Conservation (phyloP, 2,113 vertebrate species). For the Archocentrus centrarchus region DNA sequence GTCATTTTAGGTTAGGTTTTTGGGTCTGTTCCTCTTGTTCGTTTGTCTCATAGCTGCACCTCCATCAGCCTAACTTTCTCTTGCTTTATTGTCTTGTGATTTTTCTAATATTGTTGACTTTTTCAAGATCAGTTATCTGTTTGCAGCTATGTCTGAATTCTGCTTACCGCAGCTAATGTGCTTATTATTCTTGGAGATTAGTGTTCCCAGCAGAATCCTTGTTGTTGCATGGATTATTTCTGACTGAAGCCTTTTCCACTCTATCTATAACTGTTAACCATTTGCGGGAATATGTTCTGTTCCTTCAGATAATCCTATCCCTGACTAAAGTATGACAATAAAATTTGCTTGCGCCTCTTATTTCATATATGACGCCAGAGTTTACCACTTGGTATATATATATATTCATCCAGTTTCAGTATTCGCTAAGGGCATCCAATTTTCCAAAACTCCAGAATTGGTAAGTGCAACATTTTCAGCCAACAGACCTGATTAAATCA, state of each 20-base stretch:
- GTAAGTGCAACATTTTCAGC: not conserved
- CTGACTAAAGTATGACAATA: not conserved
- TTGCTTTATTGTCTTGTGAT: not conserved
- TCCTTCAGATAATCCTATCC: not conserved
- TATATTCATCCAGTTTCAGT: not conserved
- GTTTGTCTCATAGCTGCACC: not conserved
- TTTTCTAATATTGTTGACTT: constrained; percentile 1
- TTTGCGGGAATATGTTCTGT: not conserved
- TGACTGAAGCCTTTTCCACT: not conserved
- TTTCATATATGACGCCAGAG: not conserved
- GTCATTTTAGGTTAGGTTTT: not conserved
- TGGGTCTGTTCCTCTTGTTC: not conserved
- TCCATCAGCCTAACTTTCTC: not conserved
- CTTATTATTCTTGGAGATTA: constrained; percentile 34
- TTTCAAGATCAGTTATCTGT: constrained; percentile 19
- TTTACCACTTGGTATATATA: not conserved
- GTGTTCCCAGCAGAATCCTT: constrained; percentile 31
- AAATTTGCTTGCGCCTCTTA: not conserved
- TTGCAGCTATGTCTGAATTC: constrained; percentile 6
- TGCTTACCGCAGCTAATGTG: constrained; percentile 27
- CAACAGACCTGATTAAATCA: not conserved
- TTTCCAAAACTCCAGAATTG: not conserved
- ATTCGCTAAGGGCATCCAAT: not conserved
- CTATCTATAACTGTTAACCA: constrained; percentile 1
- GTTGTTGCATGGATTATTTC: constrained; percentile 23